Evolutionary conservation across 2,797 vertebrate species (phyloP).

Genomic region (Coilia nasus): DNA sequence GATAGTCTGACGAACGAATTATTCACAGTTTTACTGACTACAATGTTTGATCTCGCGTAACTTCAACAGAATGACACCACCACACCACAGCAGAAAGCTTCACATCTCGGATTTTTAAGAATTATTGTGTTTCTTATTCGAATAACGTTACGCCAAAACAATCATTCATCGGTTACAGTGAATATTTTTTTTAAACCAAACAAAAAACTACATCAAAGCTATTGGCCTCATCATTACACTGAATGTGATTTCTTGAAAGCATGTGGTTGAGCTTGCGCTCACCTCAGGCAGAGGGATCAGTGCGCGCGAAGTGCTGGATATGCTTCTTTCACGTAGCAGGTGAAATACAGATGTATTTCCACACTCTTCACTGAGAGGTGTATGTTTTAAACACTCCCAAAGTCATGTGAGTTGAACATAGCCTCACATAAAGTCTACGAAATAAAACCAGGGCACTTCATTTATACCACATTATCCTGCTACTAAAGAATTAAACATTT

Average conservation of each 20-base stretch:
- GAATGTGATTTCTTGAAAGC: background rate
- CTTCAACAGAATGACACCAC: background rate
- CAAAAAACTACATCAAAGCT: background rate
- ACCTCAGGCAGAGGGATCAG: background rate
- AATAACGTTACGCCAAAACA: background rate
- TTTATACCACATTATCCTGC: background rate
- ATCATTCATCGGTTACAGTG: background rate
- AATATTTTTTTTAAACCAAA: background rate
- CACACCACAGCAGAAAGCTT: background rate
- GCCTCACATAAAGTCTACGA: background rate
- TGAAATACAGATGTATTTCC: conserved; percentile 1
- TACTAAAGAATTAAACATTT: too few relatives aligned
- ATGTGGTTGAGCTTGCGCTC: background rate
- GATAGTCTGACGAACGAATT: background rate
- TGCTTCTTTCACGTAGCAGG: background rate
- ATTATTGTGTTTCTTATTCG: background rate
- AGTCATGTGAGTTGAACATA: background rate
- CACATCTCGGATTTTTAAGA: background rate
- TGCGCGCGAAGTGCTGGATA: conserved; percentile 6
- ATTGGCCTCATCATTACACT: background rate
- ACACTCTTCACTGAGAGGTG: background rate
- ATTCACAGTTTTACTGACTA: background rate
- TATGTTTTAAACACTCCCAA: background rate
- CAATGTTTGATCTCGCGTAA: background rate
- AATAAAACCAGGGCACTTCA: background rate